Base-by-base conservation (phyloP, 2,797 vertebrate genomes). In the Bovichtus diacanthus region DNA sequence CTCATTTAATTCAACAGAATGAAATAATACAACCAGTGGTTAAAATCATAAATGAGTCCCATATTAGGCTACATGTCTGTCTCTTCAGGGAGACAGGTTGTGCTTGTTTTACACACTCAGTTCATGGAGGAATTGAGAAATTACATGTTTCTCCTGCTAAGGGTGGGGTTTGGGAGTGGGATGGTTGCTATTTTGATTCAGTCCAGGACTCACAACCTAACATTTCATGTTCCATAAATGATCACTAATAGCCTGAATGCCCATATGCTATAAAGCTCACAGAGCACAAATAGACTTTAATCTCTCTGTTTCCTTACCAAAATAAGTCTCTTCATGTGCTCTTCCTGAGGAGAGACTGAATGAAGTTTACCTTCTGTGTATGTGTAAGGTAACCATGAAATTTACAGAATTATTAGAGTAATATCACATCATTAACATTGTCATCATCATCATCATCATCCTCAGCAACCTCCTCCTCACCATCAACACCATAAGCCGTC, bases 1-100 rank as follows among this genome's bases (percentile, higher is more conserved):
- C 81, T 90, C 77, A 29, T 94, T 94, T 94, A 94, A 94, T 94
- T 87, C 75, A 92, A 92, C 85, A 89, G 70, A 90, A 91, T 91
- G 62, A 94, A 92, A 91, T 88, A 66, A 92, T 92, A 94, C 93
- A 94, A 92, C 84, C 81, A 91, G 89, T 87, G 86, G 79, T 88
- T 88, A 80, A 90, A 92, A 87, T 87, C 80, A 85, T 82, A 90
- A 89, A 81, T 70, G 67, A 80, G 60, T 90, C 78, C 78, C 74
- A 82, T 74, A 82, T 79, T n/a, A 80, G 83, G 84, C 78, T 91
- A 87, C 87, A 82, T 80, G 75, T 87, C 73, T 82, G 85, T 88
- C 83, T 90, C 83, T 77, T 29, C 34, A 74, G 72, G 85, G 82
- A 78, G 87, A 89, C 87, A 84, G 70, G 72, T 93, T 94, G 93